Evolutionary conservation across 23 tunicate species (phyloP).

Genomic region (Styela clava): DNA sequence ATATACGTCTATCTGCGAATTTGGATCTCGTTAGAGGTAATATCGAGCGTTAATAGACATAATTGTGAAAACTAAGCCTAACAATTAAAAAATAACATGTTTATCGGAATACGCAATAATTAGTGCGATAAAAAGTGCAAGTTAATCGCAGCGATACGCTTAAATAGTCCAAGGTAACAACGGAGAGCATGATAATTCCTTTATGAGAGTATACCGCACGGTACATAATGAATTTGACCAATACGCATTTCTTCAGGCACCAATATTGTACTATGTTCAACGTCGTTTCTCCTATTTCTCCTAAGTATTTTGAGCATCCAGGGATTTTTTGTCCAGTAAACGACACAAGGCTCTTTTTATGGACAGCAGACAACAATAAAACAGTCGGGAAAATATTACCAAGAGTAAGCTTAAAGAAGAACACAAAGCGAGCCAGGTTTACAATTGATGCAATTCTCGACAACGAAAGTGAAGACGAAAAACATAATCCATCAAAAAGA

Average conservation of each 20-base stretch:
- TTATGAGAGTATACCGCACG: background rate
- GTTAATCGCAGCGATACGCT: background rate
- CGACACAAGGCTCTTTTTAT: no score
- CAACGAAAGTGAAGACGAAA: no score
- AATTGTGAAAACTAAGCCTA: background rate
- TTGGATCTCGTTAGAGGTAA: background rate
- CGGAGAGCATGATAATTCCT: background rate
- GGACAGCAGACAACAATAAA: no score
- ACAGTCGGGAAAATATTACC: no score
- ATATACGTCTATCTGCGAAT: background rate
- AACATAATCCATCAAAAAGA: no score
- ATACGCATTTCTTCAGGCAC: no score
- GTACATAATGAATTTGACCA: background rate
- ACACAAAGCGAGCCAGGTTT: no score
- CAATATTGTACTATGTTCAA: background rate
- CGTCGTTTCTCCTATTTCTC: no score
- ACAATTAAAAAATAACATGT: background rate
- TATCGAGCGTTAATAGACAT: background rate
- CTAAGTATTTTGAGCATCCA: no score
- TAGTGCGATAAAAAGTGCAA: background rate
- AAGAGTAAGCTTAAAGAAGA: no score
- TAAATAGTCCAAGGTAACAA: background rate
- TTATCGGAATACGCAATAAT: background rate
- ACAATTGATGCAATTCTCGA: no score
- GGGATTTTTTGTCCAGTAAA: no score